Percentiles rank a stretch among this genome's conserved stretches.
Evolutionary conservation across 2,113 vertebrate species (phyloP).

Genomic region (Miniopterus natalensis): DNA sequence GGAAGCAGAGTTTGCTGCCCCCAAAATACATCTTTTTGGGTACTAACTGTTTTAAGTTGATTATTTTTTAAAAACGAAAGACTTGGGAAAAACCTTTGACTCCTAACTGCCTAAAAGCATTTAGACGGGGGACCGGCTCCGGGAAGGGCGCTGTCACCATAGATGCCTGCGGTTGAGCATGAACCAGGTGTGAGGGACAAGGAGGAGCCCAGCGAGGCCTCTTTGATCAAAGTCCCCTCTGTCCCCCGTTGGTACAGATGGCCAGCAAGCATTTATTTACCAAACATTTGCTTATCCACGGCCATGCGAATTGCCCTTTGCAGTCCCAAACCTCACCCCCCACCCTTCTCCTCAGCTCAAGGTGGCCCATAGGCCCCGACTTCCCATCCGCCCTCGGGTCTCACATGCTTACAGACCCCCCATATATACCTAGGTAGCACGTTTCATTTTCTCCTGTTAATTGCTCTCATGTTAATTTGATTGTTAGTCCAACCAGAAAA

Average conservation of each 20-base stretch:
- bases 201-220: no score
- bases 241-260: no score
- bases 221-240: no score
- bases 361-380: not conserved
- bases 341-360: not conserved
- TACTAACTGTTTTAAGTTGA: no score
- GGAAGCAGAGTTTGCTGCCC: not conserved
- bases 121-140: not conserved
- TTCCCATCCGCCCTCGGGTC: not conserved
- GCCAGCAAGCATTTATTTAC: no score
- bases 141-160: not conserved
- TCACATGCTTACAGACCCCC: not conserved
- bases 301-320: not conserved
- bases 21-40: no score
- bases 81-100: no score
- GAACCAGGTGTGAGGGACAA: not conserved
- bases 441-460: not conserved
- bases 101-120: no score
- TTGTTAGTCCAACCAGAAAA: not conserved
- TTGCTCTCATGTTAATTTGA: not conserved
- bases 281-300: not conserved
- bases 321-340: not conserved
- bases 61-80: no score
- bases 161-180: no score
- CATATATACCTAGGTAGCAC: fast-evolving